A percentile compares a stretch with the other conserved stretches of the same genome.
Conservation (phyloP, 2,888 invertebrate genomes). For the Ethmia dodecea region DNA sequence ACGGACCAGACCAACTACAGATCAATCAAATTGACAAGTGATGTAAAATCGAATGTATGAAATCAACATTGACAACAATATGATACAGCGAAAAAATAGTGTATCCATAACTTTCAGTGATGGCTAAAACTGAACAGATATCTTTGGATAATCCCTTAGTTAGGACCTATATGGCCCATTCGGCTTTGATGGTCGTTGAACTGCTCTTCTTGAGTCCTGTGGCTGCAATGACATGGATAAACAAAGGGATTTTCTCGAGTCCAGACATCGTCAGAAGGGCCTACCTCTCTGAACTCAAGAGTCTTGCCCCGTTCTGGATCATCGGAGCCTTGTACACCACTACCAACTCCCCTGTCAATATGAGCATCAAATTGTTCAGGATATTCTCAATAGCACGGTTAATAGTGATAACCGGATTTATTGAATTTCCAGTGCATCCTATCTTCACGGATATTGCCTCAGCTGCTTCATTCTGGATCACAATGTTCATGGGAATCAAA, state of each 20-base stretch:
- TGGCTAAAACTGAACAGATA: no score
- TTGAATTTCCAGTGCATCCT: no score
- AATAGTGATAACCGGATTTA: neutral
- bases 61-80: no score
- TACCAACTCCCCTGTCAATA: conserved; percentile 24
- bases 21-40: no score
- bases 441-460: no score
- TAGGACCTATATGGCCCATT: conserved; percentile 44
- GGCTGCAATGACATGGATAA: conserved; percentile 43
- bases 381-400: conserved; percentile 25
- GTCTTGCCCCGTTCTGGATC: conserved; percentile 48
- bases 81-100: no score
- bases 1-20: no score
- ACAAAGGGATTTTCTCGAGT: conserved; percentile 35
- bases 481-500: no score
- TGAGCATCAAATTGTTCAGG: conserved; percentile 35
- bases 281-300: conserved; percentile 48
- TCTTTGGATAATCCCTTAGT: conserved; percentile 33
- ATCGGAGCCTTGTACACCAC: conserved; percentile 43
- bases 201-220: conserved; percentile 39
- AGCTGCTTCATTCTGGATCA: no score
- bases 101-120: no score
- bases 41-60: no score
- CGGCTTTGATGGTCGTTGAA: conserved; percentile 42
- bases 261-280: conserved; percentile 36